Conservation (phyloP, 1,140 invertebrate species). For the Philopotamus ludificatus region DNA sequence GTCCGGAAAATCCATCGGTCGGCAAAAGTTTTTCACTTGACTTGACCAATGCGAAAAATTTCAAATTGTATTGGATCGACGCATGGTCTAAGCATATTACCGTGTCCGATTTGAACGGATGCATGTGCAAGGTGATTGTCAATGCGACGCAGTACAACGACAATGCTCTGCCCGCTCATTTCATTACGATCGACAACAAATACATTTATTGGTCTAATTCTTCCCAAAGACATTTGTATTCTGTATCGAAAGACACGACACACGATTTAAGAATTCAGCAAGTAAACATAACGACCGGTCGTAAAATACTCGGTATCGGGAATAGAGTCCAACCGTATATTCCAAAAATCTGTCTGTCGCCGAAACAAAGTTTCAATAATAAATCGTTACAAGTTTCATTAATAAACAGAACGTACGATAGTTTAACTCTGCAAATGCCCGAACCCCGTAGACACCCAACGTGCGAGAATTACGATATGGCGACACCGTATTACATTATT, state of each 20-base stretch:
- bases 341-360: slow-evolving; percentile 66
- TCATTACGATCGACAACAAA: slow-evolving; percentile 65
- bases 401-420: slow-evolving; percentile 58
- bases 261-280: slow-evolving; percentile 44
- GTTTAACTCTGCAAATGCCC: slow-evolving; percentile 65
- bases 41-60: slow-evolving; percentile 58
- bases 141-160: slow-evolving; percentile 53
- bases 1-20: slow-evolving; percentile 59
- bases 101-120: slow-evolving; percentile 66
- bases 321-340: slow-evolving; percentile 76
- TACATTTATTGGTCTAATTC: slow-evolving; percentile 71
- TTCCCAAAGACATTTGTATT: slow-evolving; percentile 62
- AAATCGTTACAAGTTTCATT: slow-evolving; percentile 54
- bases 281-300: slow-evolving; percentile 48
- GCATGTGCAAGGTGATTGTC: slow-evolving; percentile 63
- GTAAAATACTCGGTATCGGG: slow-evolving; percentile 69
- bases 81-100: slow-evolving; percentile 60
- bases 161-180: slow-evolving; percentile 58
- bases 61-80: slow-evolving; percentile 67
- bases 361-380: slow-evolving; percentile 57
- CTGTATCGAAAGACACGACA: slow-evolving; percentile 57
- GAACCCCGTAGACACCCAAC: slow-evolving; percentile 53
- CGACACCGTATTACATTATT: slow-evolving; percentile 68
- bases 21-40: slow-evolving; percentile 66
- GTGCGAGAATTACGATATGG: slow-evolving; percentile 64